A percentile compares a stretch with the other conserved stretches of the same genome.
phyloP scores from a whole-genome alignment of 1,140 invertebrate genomes.

The Sipha flava region DNA sequence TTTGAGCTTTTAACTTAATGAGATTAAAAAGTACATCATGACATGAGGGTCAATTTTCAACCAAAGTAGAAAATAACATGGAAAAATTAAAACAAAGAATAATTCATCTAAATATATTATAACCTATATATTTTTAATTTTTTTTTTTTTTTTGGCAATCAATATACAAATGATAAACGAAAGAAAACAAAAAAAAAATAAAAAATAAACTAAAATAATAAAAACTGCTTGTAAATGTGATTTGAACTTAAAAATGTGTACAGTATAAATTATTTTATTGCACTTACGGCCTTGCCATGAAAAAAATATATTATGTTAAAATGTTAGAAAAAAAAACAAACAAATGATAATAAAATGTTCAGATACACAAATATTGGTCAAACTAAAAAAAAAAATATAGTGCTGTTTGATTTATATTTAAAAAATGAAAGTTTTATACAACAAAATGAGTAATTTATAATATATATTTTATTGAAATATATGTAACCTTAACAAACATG shows the following conservation, averaged over 20 bases:
- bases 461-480: background rate
- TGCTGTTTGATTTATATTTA: slow-evolving; percentile 8
- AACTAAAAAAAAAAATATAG: slow-evolving; percentile 15
- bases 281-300: slow-evolving; percentile 16
- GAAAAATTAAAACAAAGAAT: background rate
- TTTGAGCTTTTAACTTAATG: background rate
- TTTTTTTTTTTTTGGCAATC: slow-evolving; percentile 27
- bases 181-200: background rate
- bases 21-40: background rate
- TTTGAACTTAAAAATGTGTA: slow-evolving; percentile 1
- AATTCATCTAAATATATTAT: background rate
- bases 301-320: background rate
- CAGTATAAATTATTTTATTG: slow-evolving; percentile 22
- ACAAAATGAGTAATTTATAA: slow-evolving; percentile 13
- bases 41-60: too few species aligned
- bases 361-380: background rate
- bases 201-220: background rate
- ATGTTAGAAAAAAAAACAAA: background rate
- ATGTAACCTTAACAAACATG: slow-evolving; percentile 9
- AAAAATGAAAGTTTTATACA: slow-evolving; percentile 4
- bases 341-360: slow-evolving; percentile 6
- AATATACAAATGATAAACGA: slow-evolving; percentile 23
- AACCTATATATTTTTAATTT: too few species aligned
- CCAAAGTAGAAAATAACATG: background rate
- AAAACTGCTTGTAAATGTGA: background rate